phyloP scores from a whole-genome alignment of 2,888 invertebrate species.

The Pomacea canaliculata region DNA sequence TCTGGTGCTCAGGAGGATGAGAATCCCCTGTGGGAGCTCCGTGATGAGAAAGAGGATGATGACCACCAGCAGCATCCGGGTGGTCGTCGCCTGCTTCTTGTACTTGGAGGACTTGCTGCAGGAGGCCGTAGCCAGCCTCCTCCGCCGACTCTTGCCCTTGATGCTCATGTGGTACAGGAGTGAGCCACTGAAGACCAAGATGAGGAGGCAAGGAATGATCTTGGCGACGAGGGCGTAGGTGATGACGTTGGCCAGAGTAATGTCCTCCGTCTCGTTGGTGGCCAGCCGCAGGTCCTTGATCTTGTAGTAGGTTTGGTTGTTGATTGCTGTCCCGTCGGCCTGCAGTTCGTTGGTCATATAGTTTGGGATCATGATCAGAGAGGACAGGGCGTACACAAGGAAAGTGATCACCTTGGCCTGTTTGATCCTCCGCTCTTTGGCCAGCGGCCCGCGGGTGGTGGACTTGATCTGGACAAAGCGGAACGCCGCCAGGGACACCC shows the following conservation, averaged over 20 bases:
- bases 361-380: conserved; percentile 86
- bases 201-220: conserved; percentile 86
- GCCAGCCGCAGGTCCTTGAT: conserved; percentile 48
- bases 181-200: conserved; percentile 77
- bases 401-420: conserved; percentile 64
- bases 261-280: conserved; percentile 45
- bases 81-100: conserved; percentile 78
- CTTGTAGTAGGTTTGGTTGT: conserved; percentile 45
- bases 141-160: conserved; percentile 44
- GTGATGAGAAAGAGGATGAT: conserved; percentile 88
- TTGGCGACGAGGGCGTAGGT: conserved; percentile 82
- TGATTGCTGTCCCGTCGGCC: conserved; percentile 17
- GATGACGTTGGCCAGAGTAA: conserved; percentile 52
- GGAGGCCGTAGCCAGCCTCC: conserved; percentile 47
- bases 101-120: conserved; percentile 44
- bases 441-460: conserved; percentile 51
- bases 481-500: conserved; percentile 92
- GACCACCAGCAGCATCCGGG: conserved; percentile 88
- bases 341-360: conserved; percentile 83
- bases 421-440: conserved; percentile 45
- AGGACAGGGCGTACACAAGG: conserved; percentile 85
- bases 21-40: conserved; percentile 86
- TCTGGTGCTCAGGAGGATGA: conserved; percentile 79
- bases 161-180: conserved; percentile 62
- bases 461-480: conserved; percentile 75